These are phyloP conservation scores for Zaprionus inermis DNA, from an alignment of 1,140 invertebrate genomes.

Conservation along the genomic window DNA sequence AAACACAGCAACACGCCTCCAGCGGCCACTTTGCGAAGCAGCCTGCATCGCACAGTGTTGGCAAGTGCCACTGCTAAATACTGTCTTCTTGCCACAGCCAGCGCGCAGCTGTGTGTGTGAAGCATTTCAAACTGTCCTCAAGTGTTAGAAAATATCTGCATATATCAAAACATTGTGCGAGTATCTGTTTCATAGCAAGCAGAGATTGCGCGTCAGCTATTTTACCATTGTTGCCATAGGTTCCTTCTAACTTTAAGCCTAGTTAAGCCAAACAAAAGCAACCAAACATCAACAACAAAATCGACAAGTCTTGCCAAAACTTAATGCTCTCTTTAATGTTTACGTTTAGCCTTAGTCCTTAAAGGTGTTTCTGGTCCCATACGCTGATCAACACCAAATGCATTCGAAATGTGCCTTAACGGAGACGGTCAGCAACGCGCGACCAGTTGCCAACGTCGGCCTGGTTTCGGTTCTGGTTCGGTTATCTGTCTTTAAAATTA, in stretches of 20 bases:
- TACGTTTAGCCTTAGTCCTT: conserved; percentile 21
- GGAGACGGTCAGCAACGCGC: conserved; percentile 1
- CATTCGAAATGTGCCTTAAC: conserved; percentile 83
- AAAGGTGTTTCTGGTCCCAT: conserved; percentile 13
- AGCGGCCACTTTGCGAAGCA: too few species aligned
- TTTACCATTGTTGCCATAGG: conserved; percentile 55
- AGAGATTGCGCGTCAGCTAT: conserved; percentile 24
- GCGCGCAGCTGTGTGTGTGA: conserved; percentile 49
- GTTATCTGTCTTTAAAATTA: conserved; percentile 12
- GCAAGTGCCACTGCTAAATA: background rate
- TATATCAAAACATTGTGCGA: conserved; percentile 20
- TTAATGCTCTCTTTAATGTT: conserved; percentile 56
- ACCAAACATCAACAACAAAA: conserved; percentile 75
- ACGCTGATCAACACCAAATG: conserved; percentile 34
- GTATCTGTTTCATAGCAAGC: conserved; percentile 14
- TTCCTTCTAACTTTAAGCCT: conserved; percentile 64
- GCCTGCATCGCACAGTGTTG: background rate
- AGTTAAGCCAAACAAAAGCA: conserved; percentile 19
- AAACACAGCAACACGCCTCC: too few species aligned
- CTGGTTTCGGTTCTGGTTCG: conserved; percentile 4
- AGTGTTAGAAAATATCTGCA: conserved; percentile 34
- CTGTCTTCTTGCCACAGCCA: too few species aligned
- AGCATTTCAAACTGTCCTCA: conserved; percentile 60
- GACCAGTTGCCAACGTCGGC: background rate
- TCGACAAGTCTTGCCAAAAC: conserved; percentile 82